Conservation (phyloP, 1,140 invertebrate genomes). For the Planococcus citri region DNA sequence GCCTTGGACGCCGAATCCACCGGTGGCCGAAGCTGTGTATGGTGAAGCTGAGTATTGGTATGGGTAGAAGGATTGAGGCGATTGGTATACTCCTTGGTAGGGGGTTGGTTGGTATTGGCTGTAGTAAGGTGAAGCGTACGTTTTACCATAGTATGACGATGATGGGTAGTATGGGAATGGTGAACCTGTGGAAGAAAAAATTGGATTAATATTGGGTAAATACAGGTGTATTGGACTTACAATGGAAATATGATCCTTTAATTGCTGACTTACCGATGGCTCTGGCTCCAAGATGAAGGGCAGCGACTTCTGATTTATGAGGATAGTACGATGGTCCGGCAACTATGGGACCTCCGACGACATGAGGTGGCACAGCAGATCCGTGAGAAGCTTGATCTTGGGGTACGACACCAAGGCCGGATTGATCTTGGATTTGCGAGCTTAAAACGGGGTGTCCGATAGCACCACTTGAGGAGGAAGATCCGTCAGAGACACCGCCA, state of each 20-base stretch:
- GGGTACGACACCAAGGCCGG: not conserved
- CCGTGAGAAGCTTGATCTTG: not conserved
- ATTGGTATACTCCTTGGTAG: not conserved
- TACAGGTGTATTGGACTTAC: not conserved
- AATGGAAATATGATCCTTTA: not conserved
- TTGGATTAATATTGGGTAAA: too few relatives aligned
- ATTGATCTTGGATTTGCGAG: not conserved
- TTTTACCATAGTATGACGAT: not conserved
- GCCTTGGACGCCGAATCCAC: not conserved
- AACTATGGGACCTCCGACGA: not conserved
- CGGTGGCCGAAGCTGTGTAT: not conserved
- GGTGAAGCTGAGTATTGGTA: not conserved
- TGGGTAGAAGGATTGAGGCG: not conserved
- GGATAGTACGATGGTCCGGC: not conserved
- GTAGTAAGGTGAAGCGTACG: not conserved
- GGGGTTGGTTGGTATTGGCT: not conserved
- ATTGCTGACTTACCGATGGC: not conserved
- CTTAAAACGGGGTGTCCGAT: not conserved
- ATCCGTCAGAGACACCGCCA: not conserved
- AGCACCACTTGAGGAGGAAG: not conserved
- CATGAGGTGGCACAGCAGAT: not conserved
- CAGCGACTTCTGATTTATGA: not conserved
- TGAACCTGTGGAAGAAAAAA: too few relatives aligned
- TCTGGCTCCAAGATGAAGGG: not conserved
- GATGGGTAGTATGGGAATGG: not conserved